A percentile compares a stretch with the other conserved stretches of the same genome.
phyloP scores from a whole-genome alignment of 2,888 invertebrate genomes.

The Drosophila mimetica region DNA sequence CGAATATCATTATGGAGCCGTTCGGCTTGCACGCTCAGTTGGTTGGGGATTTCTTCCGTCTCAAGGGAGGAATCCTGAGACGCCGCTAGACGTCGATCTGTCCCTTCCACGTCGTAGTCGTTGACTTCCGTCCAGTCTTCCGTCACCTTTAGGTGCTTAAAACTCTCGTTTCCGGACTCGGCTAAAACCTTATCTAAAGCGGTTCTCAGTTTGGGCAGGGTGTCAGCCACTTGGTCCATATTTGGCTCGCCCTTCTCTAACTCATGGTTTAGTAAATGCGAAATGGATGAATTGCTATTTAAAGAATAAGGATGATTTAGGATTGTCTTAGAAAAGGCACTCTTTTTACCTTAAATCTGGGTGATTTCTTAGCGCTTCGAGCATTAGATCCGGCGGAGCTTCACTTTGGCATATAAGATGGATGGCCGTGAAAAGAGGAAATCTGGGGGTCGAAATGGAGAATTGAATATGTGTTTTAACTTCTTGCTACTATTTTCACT shows the following conservation, averaged over 20 bases:
- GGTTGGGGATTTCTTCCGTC: background rate
- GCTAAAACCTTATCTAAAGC: constrained; percentile 14
- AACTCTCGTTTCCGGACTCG: constrained; percentile 6
- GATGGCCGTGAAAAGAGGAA: constrained; percentile 97
- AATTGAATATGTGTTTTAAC: background rate
- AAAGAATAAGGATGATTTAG: background rate
- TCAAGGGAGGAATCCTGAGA: background rate
- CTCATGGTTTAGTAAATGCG: constrained; percentile 33
- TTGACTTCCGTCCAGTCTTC: constrained; percentile 20
- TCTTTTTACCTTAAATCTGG: constrained; percentile 58
- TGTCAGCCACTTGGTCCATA: constrained; percentile 21
- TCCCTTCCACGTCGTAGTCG: background rate
- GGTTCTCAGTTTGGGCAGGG: constrained; percentile 28
- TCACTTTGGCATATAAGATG: constrained; percentile 94
- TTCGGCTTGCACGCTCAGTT: constrained; percentile 8
- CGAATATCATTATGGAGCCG: constrained; percentile 14
- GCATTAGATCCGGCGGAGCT: constrained; percentile 87
- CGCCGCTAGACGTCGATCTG: background rate
- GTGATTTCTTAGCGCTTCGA: constrained; percentile 80
- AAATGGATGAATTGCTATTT: constrained; percentile 45
- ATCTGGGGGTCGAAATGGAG: constrained; percentile 86
- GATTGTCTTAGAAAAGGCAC: background rate
- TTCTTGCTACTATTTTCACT: constrained; percentile 52
- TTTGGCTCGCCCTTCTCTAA: background rate
- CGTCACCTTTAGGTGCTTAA: constrained; percentile 10